A percentile compares a stretch with the other conserved stretches of the same genome.
Evolutionary conservation across 2,113 vertebrate genomes (phyloP).

Genomic region (Numida meleagris): DNA sequence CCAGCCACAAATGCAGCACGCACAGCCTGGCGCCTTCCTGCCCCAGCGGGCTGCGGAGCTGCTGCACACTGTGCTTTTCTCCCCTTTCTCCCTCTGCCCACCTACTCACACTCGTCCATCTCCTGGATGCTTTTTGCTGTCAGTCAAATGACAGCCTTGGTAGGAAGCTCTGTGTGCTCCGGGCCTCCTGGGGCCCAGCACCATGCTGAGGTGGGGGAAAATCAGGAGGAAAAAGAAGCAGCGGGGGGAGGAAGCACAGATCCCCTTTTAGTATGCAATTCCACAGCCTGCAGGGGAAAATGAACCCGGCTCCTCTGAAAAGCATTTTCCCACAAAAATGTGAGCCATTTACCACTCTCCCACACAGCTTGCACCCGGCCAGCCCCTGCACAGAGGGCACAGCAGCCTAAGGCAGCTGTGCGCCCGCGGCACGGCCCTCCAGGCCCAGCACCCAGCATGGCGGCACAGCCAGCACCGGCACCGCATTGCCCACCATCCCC

Average conservation of each 20-base stretch:
- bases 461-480: not conserved
- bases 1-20: not conserved
- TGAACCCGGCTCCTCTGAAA: slow-evolving; percentile 15
- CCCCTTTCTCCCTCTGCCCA: slow-evolving; percentile 70
- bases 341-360: slow-evolving; percentile 37
- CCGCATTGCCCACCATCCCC: not conserved
- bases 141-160: slow-evolving; percentile 79
- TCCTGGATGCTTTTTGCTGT: slow-evolving; percentile 79
- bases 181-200: slow-evolving; percentile 68
- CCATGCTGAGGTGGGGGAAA: slow-evolving; percentile 63
- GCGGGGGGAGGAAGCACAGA: not conserved
- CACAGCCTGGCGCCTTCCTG: not conserved
- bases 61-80: slow-evolving; percentile 5
- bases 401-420: not conserved
- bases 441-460: not conserved
- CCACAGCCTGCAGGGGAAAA: slow-evolving; percentile 29
- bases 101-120: slow-evolving; percentile 81
- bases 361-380: slow-evolving; percentile 50
- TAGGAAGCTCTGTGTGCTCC: slow-evolving; percentile 72
- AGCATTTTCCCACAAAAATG: slow-evolving; percentile 67
- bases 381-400: not conserved
- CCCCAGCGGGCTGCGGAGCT: slow-evolving; percentile 9
- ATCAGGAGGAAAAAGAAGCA: not conserved
- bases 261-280: slow-evolving; percentile 69
- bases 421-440: not conserved